Evolutionary conservation across 35 echinoderm and acorn worm genomes (phyloP), one percentile per base, ranked within the genome.

Genomic region (Heliocidaris tuberculata): DNA sequence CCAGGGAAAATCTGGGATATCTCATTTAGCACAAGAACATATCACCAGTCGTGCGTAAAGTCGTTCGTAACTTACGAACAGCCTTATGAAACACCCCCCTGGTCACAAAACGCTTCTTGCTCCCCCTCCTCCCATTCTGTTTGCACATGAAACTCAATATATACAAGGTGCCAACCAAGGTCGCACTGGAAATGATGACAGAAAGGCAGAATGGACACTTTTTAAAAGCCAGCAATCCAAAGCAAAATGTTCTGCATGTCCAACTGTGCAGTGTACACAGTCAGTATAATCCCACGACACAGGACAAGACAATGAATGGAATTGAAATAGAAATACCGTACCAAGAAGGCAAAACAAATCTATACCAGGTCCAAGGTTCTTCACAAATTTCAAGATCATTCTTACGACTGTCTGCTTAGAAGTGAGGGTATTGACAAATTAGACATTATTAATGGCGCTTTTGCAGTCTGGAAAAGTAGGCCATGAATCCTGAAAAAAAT

Each of bases 231-330:
- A 70, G 27, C 4, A 17, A 17, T 17, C 61, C 21, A n/a, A n/a
- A 78, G 21, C 15, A 9, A 56, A 78, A 78, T 78, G 65, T 78
- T 17, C 21, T 1, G 27, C 21, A 78, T 78, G 24, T 78, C 65
- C 65, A 78, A 78, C 65, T 78, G 65, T 27, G 65, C 65, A 78
- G 65, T n/a, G 65, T 78, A 78, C 21, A 78, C 65, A 78, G 27
- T 78, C 65, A 78, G 19, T 78, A 78, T 78, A 78, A 78, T 78
- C 65, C 65, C 21, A 78, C 65, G 65, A 78, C 65, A 78, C 65
- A 6, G 65, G 65, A 78, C 65, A 78, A 78, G 65, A 78, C 65
- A n/a, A 21, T n/a, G 27, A 7, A 27, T 17, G 27, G 19, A n/a
- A 21, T 16, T 5, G 60, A 13, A 6, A 70, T 70, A 78, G 17